Base-by-base conservation (phyloP, 2,888 invertebrate genomes). In the Empis livida region DNA sequence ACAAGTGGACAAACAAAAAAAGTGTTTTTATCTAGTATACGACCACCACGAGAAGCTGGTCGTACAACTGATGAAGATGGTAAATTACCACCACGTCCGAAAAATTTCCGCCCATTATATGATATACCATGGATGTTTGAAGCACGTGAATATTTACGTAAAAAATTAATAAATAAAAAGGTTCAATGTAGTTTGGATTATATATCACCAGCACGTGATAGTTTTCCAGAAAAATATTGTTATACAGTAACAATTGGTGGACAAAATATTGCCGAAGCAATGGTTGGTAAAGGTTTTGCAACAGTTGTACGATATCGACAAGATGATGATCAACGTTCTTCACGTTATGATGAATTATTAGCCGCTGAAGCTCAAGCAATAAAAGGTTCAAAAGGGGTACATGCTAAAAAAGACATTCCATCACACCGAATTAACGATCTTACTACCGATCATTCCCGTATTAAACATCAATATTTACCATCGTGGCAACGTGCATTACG, bases 121-220 rank as follows among this genome's bases (percentile, higher is more conserved):
- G 99, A 99, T 65, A 88, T 97, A 61, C 99, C 99, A 2, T 94
- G 89, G 80, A 91, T 99, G 92, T 96, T 87, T 65, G 99, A 99
- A 68, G 95, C 96, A 0, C 80, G 99, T 45, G 99, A 99, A 71
- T 97, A 89, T 65, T 74, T 99, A 35, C 79, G 99, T 40, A 96
- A 95, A 65, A 93, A 94, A 63, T 74, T 99, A 13, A 83, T 99
- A 59, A 93, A 95, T 44, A 97, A 97, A 67, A 90, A 86, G 67
- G 91, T 96, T 0, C 85, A 84, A 58, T 88, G 96, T 10, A 80
- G 80, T 17, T 81, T 97, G 23, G 99, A 99, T 69, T 99, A 99
- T 65, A 85, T 94, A 51, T 97, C 99, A 64, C 95, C 95, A 2
- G 87, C 93, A 3, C 84, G 88, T 52, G 91, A 95, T 46, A 85